phyloP scores from a whole-genome alignment of 2,797 vertebrate genomes.

The Myripristis jacobus region DNA sequence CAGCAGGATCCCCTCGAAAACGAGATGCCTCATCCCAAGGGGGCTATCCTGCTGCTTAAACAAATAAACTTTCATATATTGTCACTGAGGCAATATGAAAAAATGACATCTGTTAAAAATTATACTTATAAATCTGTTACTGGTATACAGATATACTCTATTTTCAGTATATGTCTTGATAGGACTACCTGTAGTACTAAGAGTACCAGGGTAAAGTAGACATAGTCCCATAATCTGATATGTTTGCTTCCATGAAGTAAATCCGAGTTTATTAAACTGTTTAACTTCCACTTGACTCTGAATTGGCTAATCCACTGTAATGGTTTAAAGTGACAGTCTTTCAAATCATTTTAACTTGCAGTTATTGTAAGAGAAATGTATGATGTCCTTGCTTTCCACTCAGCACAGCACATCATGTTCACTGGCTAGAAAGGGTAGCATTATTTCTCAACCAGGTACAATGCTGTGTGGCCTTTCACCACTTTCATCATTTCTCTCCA shows the following conservation, averaged over 20 bases:
- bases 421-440: constrained; percentile 36
- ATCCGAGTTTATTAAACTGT: not conserved
- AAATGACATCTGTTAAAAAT: constrained; percentile 2
- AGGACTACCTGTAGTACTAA: constrained; percentile 26
- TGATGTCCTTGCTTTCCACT: constrained; percentile 25
- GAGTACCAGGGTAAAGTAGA: constrained; percentile 19
- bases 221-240: not conserved
- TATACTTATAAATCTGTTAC: not conserved
- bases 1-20: too few species aligned
- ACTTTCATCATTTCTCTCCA: constrained; percentile 27
- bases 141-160: too few species aligned
- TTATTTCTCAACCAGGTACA: constrained; percentile 41
- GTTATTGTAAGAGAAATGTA: constrained; percentile 24
- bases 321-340: not conserved
- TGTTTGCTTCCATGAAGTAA: not conserved
- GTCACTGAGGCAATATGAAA: too few species aligned
- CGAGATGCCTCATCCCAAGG: too few species aligned
- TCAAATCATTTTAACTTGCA: too few species aligned
- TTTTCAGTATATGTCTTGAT: constrained; percentile 6
- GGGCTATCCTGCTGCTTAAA: too few species aligned
- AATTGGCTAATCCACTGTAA: not conserved
- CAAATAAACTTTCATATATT: too few species aligned
- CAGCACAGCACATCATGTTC: constrained; percentile 15
- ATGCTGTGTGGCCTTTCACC: constrained; percentile 22
- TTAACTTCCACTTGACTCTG: not conserved